Evolutionary conservation across 2,797 vertebrate species (phyloP).

Genomic region (Linurgus olivaceus): DNA sequence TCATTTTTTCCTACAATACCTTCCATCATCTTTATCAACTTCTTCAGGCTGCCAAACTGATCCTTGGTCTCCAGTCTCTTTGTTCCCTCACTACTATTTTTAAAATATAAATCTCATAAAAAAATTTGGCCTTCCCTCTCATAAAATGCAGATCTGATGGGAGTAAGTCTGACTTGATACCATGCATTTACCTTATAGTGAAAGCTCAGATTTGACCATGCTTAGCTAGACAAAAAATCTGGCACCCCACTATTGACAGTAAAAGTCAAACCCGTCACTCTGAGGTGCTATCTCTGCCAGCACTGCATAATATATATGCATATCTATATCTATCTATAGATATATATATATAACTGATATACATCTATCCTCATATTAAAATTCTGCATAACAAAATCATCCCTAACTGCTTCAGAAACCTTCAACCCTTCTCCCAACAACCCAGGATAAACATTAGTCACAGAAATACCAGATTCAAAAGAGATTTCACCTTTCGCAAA

Average conservation of each 20-base stretch:
- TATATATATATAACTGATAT: neutral
- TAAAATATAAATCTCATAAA: neutral
- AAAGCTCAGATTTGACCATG: neutral
- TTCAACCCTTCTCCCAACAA: neutral
- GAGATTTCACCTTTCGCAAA: neutral
- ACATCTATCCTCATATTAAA: neutral
- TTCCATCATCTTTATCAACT: neutral
- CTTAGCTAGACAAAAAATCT: neutral
- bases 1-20: neutral
- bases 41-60: neutral
- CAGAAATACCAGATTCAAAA: neutral
- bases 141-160: neutral
- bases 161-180: neutral
- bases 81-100: neutral
- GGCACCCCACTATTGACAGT: neutral
- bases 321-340: neutral
- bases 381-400: neutral
- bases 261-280: neutral
- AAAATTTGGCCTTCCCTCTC: neutral
- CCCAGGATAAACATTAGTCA: neutral
- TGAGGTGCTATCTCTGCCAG: neutral
- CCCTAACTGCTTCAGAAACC: neutral
- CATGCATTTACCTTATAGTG: neutral
- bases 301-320: neutral
- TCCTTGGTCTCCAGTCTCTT: neutral